phyloP scores from a whole-genome alignment of 2,797 vertebrate species.

The Siniperca obscura region DNA sequence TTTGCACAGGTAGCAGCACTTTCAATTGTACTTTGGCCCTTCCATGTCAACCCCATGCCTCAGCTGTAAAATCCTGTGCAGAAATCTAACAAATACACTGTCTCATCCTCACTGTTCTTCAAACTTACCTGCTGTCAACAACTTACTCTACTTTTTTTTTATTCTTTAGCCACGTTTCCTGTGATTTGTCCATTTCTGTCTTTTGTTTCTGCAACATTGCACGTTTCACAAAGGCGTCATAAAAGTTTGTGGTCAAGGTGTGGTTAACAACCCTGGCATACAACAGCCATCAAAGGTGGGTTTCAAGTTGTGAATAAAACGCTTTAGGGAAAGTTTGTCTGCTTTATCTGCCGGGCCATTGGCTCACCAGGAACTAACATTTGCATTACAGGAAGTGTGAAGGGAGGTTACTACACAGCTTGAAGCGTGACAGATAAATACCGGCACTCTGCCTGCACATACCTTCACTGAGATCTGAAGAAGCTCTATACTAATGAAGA shows the following conservation, averaged over 20 bases:
- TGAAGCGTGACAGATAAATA: constrained; percentile 27
- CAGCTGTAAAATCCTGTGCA: neutral
- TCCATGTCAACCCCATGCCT: too few species aligned
- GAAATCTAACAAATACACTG: neutral
- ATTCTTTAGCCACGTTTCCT: neutral
- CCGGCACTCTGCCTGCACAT: neutral
- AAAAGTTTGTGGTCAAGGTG: constrained; percentile 21
- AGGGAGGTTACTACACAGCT: constrained; percentile 21
- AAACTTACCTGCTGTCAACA: neutral
- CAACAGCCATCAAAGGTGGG: constrained; percentile 4
- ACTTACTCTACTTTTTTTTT: neutral
- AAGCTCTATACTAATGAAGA: constrained; percentile 1
- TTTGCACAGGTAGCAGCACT: neutral
- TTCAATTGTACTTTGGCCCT: neutral
- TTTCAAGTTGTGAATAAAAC: constrained; percentile 50
- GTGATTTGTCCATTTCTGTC: neutral
- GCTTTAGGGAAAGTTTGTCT: neutral
- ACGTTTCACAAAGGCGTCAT: neutral
- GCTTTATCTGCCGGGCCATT: constrained; percentile 8
- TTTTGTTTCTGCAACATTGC: neutral
- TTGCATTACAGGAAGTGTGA: constrained; percentile 44
- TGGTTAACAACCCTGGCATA: constrained; percentile 8
- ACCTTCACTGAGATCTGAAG: neutral
- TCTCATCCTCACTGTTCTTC: neutral
- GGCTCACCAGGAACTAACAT: constrained; percentile 33